A percentile compares a stretch with the other conserved stretches of the same genome.
Evolutionary conservation across 2,888 invertebrate genomes (phyloP).

Genomic region (Eutolmus rufibarbis): DNA sequence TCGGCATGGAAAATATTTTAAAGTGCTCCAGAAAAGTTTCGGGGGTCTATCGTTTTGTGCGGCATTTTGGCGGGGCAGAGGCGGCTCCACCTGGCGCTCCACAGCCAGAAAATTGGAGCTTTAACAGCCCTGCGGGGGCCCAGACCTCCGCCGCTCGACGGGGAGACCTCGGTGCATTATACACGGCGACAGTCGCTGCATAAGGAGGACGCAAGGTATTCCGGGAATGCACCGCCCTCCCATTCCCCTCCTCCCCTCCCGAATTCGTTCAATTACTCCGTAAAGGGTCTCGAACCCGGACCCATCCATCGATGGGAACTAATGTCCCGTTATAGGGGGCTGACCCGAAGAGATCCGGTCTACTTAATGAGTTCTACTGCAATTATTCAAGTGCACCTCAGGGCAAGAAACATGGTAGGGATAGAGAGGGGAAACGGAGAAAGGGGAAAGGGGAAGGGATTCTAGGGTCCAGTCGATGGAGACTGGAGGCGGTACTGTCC

Average conservation of each 20-base stretch:
- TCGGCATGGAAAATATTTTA: not conserved
- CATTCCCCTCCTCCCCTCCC: not conserved
- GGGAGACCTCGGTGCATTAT: not conserved
- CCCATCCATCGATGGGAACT: not conserved
- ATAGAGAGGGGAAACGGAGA: not conserved
- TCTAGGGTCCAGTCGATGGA: not conserved
- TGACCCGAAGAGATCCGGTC: not conserved
- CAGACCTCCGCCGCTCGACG: not conserved
- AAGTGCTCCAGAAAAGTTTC: not conserved
- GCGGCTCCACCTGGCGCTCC: not conserved
- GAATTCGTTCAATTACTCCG: not conserved
- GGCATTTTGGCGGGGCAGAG: not conserved
- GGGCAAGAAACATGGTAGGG: not conserved
- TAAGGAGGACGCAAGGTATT: not conserved
- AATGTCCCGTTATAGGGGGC: not conserved
- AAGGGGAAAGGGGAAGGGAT: not conserved
- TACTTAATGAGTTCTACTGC: conserved; percentile 12
- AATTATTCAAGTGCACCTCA: conserved; percentile 9
- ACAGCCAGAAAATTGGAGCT: not conserved
- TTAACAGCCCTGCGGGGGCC: not conserved
- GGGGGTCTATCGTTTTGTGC: not conserved
- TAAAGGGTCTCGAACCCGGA: not conserved
- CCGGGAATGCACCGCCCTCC: not conserved
- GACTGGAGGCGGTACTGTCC: not conserved
- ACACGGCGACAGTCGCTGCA: not conserved